Base-by-base conservation (phyloP, 2,113 vertebrate species). In the Oryzias melastigma region DNA sequence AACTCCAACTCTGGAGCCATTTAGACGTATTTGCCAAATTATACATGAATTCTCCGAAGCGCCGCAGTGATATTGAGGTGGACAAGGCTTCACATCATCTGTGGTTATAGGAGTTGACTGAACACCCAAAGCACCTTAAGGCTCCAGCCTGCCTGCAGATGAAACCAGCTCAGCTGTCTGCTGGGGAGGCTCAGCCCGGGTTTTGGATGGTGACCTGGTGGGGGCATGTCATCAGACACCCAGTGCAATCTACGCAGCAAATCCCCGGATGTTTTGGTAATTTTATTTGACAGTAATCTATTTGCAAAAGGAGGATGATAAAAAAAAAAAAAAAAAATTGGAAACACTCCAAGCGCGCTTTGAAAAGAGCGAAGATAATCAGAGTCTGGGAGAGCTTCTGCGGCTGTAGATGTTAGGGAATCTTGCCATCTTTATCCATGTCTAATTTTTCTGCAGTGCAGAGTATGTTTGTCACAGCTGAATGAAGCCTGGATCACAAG, bases 391-490 rank as follows among this genome's bases (percentile, higher is more conserved):
- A 86, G 68, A 44, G 71, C 63, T 14, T 73, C 71, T 76, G 62
- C 6, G 64, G 53, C 69, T 75, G 68, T 25, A 70, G 68, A 73
- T 77, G 74, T 71, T 71, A 58, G 61, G 5, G 49, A 55, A 59
- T 76, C 79, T 77, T 74, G 77, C 82, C 82, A 78, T 43, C 66
- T 77, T 65, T 0, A 42, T 65, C 76, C 78, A 17, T 84, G 76
- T 66, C 78, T 55, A 72, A 77, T 74, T 73, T 73, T 57, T 78
- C 75, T 74, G 67, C 72, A 59, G 40, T 63, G 73, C 65, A 49
- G 65, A 77, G 77, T 60, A n/a, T 62, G 75, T 79, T 79, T 73
- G 73, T 77, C 82, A 81, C 75, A 79, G 79, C 45, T 40, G 74
- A 83, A 51, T 59, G 72, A 63, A 48, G 68, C 63, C 13, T n/a